Conservation (phyloP, 2,113 vertebrate species). For the Pleuronectes platessa region DNA sequence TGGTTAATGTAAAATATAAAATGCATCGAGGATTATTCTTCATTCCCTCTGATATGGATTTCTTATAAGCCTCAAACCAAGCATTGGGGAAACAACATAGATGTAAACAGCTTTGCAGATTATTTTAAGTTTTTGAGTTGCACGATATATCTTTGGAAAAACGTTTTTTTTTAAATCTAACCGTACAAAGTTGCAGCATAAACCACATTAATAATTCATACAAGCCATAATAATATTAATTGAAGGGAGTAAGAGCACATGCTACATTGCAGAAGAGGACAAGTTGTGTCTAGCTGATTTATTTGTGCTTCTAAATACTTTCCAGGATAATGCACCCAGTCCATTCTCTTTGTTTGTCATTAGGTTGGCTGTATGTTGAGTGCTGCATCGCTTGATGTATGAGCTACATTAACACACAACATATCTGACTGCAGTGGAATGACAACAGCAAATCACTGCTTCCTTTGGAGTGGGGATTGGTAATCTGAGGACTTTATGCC, state of each 20-base stretch:
- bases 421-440: constrained; percentile 33
- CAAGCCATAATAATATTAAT: constrained; percentile 31
- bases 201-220: constrained; percentile 11
- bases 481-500: background rate
- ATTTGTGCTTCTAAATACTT: constrained; percentile 26
- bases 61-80: constrained; percentile 18
- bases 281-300: constrained; percentile 24
- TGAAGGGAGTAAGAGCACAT: constrained; percentile 16
- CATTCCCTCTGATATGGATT: constrained; percentile 28
- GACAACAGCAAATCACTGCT: constrained; percentile 12
- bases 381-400: constrained; percentile 51
- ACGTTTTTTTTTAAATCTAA: background rate
- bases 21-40: constrained; percentile 34
- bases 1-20: constrained; percentile 41
- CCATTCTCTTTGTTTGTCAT: constrained; percentile 48
- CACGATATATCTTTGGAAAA: background rate
- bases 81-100: background rate
- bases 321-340: constrained; percentile 30
- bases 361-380: constrained; percentile 40
- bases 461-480: too few relatives aligned
- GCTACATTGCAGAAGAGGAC: background rate
- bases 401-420: constrained; percentile 45
- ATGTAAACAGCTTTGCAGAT: constrained; percentile 19
- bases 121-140: constrained; percentile 8
- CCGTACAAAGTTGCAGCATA: background rate